Evolutionary conservation across 2,113 vertebrate species (phyloP).

Genomic region (Brienomyrus longianalis): DNA sequence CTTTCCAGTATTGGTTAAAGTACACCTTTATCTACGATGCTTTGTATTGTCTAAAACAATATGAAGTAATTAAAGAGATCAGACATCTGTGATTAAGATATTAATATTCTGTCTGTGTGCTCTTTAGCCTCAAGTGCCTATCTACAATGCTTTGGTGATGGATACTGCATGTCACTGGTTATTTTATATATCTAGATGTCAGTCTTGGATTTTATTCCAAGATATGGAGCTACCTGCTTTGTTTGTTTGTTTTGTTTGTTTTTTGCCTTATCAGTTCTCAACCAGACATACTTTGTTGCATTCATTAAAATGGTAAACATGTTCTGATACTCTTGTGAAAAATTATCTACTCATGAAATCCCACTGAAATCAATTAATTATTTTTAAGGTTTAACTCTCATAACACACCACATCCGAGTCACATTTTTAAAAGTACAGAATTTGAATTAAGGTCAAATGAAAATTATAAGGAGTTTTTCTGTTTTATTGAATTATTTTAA

Average conservation of each 20-base stretch:
- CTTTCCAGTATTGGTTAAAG: background rate
- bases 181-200: background rate
- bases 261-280: background rate
- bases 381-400: background rate
- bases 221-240: background rate
- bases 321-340: background rate
- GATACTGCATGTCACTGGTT: constrained; percentile 25
- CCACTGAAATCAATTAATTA: background rate
- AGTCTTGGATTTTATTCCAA: background rate
- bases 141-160: constrained; percentile 34
- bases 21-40: background rate
- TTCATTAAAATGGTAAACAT: background rate
- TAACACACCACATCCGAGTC: background rate
- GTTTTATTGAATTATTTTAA: background rate
- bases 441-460: background rate
- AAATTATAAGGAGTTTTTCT: background rate
- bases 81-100: constrained; percentile 20
- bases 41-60: constrained; percentile 25
- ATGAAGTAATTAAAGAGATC: constrained; percentile 28
- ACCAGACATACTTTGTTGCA: background rate
- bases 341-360: background rate
- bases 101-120: constrained; percentile 28
- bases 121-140: constrained; percentile 67
- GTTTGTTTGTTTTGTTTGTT: background rate
- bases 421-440: background rate